A percentile compares a stretch with the other conserved stretches of the same genome.
These are phyloP conservation scores for Parnassius glacialis DNA, from an alignment of 2,888 invertebrate genomes.

Conservation along the genomic window DNA sequence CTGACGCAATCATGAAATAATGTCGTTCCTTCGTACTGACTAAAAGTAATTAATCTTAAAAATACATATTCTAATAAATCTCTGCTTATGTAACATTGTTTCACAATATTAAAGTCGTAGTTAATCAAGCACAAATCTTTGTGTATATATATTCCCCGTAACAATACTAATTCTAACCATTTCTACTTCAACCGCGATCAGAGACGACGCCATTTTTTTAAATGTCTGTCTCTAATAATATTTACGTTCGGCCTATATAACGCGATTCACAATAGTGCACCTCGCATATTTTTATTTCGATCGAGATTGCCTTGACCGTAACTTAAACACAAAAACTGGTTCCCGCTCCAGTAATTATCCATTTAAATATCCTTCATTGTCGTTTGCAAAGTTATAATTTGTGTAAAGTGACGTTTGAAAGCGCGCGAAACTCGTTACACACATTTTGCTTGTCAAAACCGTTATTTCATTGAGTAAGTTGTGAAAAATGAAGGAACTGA, in stretches of 20 bases:
- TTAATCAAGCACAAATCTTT: constrained; percentile 16
- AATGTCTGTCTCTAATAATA: constrained; percentile 18
- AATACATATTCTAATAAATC: constrained; percentile 5
- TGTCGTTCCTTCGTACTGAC: constrained; percentile 13
- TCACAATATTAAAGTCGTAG: constrained; percentile 30
- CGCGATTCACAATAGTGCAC: neutral
- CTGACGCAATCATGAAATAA: neutral
- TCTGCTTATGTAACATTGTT: constrained; percentile 22
- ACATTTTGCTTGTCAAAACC: constrained; percentile 29
- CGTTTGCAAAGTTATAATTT: constrained; percentile 42
- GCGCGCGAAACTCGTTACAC: constrained; percentile 53
- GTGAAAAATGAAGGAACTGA: constrained; percentile 66
- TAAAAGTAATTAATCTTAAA: neutral
- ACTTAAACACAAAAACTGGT: constrained; percentile 43
- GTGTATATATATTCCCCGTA: constrained; percentile 29
- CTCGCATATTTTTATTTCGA: constrained; percentile 38
- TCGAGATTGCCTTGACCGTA: constrained; percentile 63
- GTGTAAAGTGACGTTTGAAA: constrained; percentile 67
- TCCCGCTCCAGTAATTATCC: constrained; percentile 48
- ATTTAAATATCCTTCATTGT: constrained; percentile 43
- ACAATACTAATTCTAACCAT: constrained; percentile 23
- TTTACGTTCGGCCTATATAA: constrained; percentile 16
- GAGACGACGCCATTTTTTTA: constrained; percentile 29
- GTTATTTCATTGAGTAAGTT: constrained; percentile 8
- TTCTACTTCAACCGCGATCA: constrained; percentile 26